Percentiles rank a stretch among this genome's conserved stretches.
phyloP scores from a whole-genome alignment of 2,888 invertebrate genomes.

The Oscheius sp. region DNA sequence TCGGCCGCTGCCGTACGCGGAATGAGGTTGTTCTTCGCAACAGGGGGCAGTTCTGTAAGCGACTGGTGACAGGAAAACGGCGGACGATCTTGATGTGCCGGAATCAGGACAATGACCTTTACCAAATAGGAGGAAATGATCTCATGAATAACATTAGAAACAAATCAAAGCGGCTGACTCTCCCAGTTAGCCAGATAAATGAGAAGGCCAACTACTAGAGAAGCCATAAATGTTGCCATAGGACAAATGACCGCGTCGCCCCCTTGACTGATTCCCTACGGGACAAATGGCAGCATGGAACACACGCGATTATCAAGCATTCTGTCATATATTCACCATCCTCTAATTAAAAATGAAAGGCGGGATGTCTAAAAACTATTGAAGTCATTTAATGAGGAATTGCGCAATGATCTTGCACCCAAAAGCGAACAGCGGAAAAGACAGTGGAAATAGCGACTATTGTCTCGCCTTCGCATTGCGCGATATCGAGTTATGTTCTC shows the following conservation, averaged over 20 bases:
- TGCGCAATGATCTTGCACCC: background rate
- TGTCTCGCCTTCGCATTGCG: constrained; percentile 22
- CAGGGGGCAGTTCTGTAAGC: background rate
- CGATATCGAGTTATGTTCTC: constrained; percentile 38
- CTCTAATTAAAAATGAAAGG: background rate
- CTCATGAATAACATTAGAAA: background rate
- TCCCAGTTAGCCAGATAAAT: background rate
- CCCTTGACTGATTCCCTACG: constrained; percentile 30
- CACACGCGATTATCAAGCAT: constrained; percentile 30
- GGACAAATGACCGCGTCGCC: constrained; percentile 32
- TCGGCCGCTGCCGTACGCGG: no score
- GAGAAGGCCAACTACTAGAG: constrained; percentile 13
- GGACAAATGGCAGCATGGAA: constrained; percentile 26
- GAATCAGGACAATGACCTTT: constrained; percentile 32
- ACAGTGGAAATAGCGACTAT: constrained; percentile 31
- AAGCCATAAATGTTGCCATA: constrained; percentile 31
- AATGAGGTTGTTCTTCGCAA: constrained; percentile 7
- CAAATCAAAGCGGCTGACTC: background rate
- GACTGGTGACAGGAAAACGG: background rate
- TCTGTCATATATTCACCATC: background rate
- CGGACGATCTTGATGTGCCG: constrained; percentile 32
- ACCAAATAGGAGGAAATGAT: constrained; percentile 2
- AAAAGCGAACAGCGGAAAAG: constrained; percentile 20
- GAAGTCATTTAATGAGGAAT: background rate
- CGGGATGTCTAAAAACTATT: background rate